These are phyloP conservation scores for Callopanchax toddi DNA, from an alignment of 2,113 vertebrate genomes.

Conservation along the genomic window DNA sequence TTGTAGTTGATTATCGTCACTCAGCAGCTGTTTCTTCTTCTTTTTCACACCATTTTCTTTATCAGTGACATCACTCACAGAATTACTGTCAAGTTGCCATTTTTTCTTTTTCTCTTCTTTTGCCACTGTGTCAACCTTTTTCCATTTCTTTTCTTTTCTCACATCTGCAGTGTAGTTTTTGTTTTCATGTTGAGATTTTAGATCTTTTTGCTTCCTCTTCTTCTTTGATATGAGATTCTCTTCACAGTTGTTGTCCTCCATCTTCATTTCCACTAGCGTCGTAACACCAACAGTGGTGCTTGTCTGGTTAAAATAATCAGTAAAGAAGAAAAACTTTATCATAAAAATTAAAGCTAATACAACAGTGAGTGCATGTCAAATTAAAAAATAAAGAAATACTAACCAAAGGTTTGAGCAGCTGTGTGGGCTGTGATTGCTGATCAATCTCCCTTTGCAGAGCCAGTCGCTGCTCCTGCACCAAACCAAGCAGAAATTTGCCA, in stretches of 20 bases:
- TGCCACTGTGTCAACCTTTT: background rate
- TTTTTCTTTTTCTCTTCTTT: constrained; percentile 30
- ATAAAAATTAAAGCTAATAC: too few species aligned
- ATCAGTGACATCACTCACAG: background rate
- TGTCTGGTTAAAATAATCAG: constrained; percentile 18
- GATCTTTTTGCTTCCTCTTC: constrained; percentile 53
- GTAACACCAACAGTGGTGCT: constrained; percentile 12
- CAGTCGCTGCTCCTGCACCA: constrained; percentile 29
- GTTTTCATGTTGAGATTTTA: background rate
- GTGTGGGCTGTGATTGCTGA: constrained; percentile 25
- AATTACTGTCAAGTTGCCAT: constrained; percentile 1
- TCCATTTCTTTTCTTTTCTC: constrained; percentile 41
- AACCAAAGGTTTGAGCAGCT: constrained; percentile 26
- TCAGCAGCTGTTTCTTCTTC: constrained; percentile 20
- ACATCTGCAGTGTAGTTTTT: background rate
- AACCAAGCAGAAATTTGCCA: background rate
- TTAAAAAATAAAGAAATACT: background rate
- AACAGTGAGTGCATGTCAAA: background rate
- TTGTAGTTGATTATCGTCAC: constrained; percentile 7
- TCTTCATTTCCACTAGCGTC: constrained; percentile 10
- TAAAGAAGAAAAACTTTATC: background rate
- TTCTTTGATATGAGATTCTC: constrained; percentile 42
- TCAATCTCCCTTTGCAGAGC: constrained; percentile 54
- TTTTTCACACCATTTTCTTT: background rate
- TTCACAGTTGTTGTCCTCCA: constrained; percentile 7